Evolutionary conservation across 2,888 invertebrate species (phyloP).

Genomic region (Dryococelus australis): DNA sequence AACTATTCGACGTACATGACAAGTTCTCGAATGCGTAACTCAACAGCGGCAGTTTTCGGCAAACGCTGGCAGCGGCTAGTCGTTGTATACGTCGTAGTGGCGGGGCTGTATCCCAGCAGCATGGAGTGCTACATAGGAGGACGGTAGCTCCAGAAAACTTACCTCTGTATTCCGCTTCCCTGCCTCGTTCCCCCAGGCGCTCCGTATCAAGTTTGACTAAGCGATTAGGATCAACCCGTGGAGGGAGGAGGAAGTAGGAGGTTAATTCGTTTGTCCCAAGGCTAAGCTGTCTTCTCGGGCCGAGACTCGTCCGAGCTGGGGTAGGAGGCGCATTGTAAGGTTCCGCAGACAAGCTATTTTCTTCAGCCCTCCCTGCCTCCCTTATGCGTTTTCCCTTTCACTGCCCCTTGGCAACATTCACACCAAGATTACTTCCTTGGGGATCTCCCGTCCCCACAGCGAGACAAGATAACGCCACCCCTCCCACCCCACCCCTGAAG

Average conservation of each 20-base stretch:
- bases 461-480: not conserved
- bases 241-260: not conserved
- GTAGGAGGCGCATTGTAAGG: not conserved
- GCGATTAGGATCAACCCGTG: slow-evolving; percentile 37
- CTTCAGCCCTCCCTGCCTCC: not conserved
- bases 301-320: slow-evolving; percentile 22
- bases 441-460: not conserved
- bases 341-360: not conserved
- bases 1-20: too few species aligned
- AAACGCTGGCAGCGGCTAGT: too few species aligned
- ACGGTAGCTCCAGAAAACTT: not conserved
- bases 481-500: not conserved
- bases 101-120: too few species aligned
- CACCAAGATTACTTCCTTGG: slow-evolving; percentile 16
- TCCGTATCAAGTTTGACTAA: slow-evolving; percentile 29
- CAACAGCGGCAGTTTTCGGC: too few species aligned
- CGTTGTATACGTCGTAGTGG: too few species aligned
- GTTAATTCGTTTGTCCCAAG: slow-evolving; percentile 36
- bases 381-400: too few species aligned
- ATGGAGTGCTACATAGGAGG: too few species aligned
- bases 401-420: not conserved
- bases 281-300: slow-evolving; percentile 24
- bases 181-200: not conserved
- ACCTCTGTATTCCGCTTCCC: not conserved
- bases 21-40: too few species aligned